A percentile compares a stretch with the other conserved stretches of the same genome.
These are phyloP conservation scores for Scaptomyza hsui DNA, from an alignment of 1,140 invertebrate genomes.

Conservation along the genomic window DNA sequence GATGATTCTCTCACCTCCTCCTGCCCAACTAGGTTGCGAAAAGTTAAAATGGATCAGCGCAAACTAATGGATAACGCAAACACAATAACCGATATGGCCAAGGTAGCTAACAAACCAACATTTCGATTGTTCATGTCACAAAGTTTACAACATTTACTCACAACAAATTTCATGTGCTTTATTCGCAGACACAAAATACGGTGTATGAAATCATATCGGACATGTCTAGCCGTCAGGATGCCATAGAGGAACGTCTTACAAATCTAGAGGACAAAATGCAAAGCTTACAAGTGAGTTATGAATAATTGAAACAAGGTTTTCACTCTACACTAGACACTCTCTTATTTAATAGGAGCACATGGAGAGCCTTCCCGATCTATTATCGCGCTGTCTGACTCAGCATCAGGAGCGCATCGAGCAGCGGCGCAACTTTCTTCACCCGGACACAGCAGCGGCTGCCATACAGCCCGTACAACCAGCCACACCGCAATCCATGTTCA, in stretches of 20 bases:
- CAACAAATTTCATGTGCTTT: background rate
- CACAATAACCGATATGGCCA: constrained; percentile 99
- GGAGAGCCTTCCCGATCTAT: constrained; percentile 92
- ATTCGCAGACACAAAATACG: constrained; percentile 95
- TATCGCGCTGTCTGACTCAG: constrained; percentile 90
- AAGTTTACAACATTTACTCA: background rate
- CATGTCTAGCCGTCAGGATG: constrained; percentile 95
- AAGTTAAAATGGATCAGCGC: constrained; percentile 99
- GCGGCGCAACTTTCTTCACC: constrained; percentile 92
- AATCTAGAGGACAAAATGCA: constrained; percentile 94
- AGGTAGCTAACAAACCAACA: constrained; percentile 89
- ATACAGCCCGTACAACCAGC: constrained; percentile 80
- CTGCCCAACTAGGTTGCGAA: constrained; percentile 90
- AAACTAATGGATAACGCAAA: constrained; percentile 99
- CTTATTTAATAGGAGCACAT: constrained; percentile 85
- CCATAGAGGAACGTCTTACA: constrained; percentile 93
- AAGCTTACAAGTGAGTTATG: constrained; percentile 87
- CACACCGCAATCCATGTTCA: constrained; percentile 83
- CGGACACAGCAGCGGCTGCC: constrained; percentile 89
- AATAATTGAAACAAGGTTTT: background rate
- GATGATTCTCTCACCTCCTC: constrained; percentile 57
- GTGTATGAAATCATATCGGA: constrained; percentile 98
- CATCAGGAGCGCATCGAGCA: constrained; percentile 89
- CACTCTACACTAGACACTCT: too few relatives aligned
- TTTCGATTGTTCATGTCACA: background rate